These are phyloP conservation scores for Chiroxiphia lanceolata DNA, from an alignment of 2,797 vertebrate species.

Conservation along the genomic window DNA sequence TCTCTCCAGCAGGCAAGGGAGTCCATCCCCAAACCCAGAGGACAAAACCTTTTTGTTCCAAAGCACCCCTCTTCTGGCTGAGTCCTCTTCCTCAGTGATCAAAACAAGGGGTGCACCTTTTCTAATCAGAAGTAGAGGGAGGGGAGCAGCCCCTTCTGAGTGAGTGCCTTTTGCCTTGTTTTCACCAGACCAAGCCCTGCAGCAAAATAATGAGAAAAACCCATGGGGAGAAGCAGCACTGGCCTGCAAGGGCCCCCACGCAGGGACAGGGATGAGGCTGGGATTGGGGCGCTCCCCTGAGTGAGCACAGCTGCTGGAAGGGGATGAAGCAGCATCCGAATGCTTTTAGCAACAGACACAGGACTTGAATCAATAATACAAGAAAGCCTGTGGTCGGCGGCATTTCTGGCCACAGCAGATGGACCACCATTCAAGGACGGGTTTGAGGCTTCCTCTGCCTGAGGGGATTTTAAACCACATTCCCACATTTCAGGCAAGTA, in stretches of 20 bases:
- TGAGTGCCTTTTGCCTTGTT: neutral
- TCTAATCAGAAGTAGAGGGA: neutral
- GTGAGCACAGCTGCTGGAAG: slow-evolving; percentile 21
- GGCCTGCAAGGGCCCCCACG: neutral
- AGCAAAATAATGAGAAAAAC: neutral
- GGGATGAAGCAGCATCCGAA: slow-evolving; percentile 12
- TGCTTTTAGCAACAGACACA: slow-evolving; percentile 56
- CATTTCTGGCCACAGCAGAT: slow-evolving; percentile 69
- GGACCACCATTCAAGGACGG: slow-evolving; percentile 70
- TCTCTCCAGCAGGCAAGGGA: accelerated
- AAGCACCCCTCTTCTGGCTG: neutral
- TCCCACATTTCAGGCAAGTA: slow-evolving; percentile 61
- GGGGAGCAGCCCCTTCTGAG: neutral
- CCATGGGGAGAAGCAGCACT: neutral
- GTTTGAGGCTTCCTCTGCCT: slow-evolving; percentile 71
- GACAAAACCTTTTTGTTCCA: neutral
- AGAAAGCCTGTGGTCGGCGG: slow-evolving; percentile 56
- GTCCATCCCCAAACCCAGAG: neutral
- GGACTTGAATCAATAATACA: slow-evolving; percentile 68
- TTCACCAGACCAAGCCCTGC: accelerated
- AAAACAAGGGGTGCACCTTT: neutral
- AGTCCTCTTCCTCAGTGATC: neutral
- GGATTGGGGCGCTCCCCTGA: neutral
- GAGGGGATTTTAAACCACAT: slow-evolving; percentile 69
- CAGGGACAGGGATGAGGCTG: neutral